phyloP scores from a whole-genome alignment of 2,888 invertebrate genomes.

The Timandra comae region DNA sequence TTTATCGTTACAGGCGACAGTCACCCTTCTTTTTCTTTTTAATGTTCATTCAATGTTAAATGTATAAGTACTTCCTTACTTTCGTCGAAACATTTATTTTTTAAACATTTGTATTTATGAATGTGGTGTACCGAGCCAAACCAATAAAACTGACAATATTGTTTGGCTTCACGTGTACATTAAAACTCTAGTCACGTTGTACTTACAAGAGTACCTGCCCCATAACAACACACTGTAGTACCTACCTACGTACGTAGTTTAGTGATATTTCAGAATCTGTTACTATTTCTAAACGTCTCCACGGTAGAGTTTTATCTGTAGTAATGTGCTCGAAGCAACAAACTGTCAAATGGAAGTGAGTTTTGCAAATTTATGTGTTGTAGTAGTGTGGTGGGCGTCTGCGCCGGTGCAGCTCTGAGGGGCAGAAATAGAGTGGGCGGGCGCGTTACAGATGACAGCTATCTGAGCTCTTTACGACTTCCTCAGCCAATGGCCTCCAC shows the following conservation, averaged over 20 bases:
- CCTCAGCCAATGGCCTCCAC: constrained; percentile 70
- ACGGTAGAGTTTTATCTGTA: constrained; percentile 20
- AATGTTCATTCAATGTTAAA: constrained; percentile 11
- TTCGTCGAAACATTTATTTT: too few species aligned
- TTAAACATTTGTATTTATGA: too few species aligned
- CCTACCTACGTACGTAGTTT: too few species aligned
- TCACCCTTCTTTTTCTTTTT: constrained; percentile 20
- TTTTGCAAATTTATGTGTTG: constrained; percentile 45
- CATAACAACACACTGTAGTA: too few species aligned
- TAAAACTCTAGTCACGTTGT: too few species aligned
- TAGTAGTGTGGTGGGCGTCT: constrained; percentile 40
- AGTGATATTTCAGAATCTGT: constrained; percentile 4
- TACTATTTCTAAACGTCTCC: constrained; percentile 6
- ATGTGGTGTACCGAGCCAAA: too few species aligned
- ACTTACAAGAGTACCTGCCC: too few species aligned
- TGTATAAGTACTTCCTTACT: too few species aligned
- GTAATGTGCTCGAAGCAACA: constrained; percentile 35
- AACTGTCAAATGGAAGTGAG: constrained; percentile 45
- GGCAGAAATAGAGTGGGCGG: constrained; percentile 75
- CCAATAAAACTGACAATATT: too few species aligned
- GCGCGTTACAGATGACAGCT: constrained; percentile 68
- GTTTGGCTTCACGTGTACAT: too few species aligned
- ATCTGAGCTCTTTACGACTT: constrained; percentile 70
- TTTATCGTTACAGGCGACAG: constrained; percentile 42
- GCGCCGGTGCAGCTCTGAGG: constrained; percentile 48